A percentile compares a stretch with the other conserved stretches of the same genome.
phyloP scores from a whole-genome alignment of 2,888 invertebrate species.

The Pantelozetes paolii region DNA sequence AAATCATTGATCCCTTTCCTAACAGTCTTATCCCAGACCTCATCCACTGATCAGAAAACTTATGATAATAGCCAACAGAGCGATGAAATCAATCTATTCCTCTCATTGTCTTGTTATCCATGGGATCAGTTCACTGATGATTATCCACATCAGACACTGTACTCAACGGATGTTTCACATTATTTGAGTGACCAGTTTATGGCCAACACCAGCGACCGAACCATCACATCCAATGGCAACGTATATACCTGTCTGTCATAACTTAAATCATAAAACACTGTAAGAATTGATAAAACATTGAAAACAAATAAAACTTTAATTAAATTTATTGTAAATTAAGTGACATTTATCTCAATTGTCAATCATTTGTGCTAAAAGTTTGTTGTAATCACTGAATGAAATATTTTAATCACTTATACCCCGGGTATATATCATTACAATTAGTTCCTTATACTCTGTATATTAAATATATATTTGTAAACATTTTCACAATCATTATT shows the following conservation, averaged over 20 bases:
- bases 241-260: conserved; percentile 28
- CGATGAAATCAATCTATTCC: not conserved
- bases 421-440: too few relatives aligned
- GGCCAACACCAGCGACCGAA: not conserved
- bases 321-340: too few relatives aligned
- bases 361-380: too few relatives aligned
- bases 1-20: not conserved
- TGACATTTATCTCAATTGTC: too few relatives aligned
- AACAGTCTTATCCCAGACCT: not conserved
- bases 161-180: not conserved
- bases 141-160: not conserved
- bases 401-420: too few relatives aligned
- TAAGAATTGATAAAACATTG: too few relatives aligned
- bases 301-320: too few relatives aligned
- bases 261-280: not conserved
- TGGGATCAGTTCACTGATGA: not conserved
- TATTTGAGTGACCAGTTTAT: not conserved
- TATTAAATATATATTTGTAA: too few relatives aligned
- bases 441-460: too few relatives aligned
- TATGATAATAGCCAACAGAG: not conserved
- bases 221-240: conserved; percentile 32
- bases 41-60: not conserved
- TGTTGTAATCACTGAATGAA: too few relatives aligned
- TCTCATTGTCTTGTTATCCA: not conserved
- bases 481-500: not conserved